A percentile compares a stretch with the other conserved stretches of the same genome.
These are phyloP conservation scores for Tridacna gigas DNA, from an alignment of 2,888 invertebrate genomes.

Conservation along the genomic window DNA sequence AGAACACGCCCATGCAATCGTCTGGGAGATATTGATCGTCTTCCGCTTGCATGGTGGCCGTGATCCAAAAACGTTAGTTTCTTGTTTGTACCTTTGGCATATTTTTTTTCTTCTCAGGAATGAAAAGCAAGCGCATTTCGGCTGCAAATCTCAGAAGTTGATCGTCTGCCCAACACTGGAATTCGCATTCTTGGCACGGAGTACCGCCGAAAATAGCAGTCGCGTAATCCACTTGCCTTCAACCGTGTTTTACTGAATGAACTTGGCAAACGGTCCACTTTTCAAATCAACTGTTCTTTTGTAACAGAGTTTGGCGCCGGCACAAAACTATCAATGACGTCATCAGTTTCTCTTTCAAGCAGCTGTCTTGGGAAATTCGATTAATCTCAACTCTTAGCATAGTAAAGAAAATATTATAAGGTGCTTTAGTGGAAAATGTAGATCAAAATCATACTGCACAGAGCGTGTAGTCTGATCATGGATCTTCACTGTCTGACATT, in stretches of 20 bases:
- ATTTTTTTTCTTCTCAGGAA: not conserved
- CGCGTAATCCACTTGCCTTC: conserved; percentile 5
- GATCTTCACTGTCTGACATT: too few relatives aligned
- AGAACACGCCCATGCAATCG: not conserved
- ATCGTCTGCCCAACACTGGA: not conserved
- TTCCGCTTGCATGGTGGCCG: conserved; percentile 10
- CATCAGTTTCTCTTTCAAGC: conserved; percentile 28
- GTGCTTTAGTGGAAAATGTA: too few relatives aligned
- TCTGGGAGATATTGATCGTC: not conserved
- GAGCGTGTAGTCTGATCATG: too few relatives aligned
- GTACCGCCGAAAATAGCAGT: conserved; percentile 11
- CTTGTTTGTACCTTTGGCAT: not conserved
- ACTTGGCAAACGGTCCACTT: not conserved
- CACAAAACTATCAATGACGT: conserved; percentile 20
- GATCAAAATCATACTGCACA: too few relatives aligned
- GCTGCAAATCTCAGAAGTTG: conserved; percentile 3
- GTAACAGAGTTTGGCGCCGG: conserved; percentile 11
- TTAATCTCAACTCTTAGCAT: too few relatives aligned
- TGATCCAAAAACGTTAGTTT: conserved; percentile 1
- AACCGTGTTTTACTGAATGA: conserved; percentile 4
- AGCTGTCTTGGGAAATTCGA: conserved; percentile 11
- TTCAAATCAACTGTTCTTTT: not conserved
- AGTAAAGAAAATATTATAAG: too few relatives aligned
- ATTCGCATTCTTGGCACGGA: conserved; percentile 20
- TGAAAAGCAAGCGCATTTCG: not conserved